phyloP scores from a whole-genome alignment of 2,888 invertebrate species.

The Mythimna lalbum region DNA sequence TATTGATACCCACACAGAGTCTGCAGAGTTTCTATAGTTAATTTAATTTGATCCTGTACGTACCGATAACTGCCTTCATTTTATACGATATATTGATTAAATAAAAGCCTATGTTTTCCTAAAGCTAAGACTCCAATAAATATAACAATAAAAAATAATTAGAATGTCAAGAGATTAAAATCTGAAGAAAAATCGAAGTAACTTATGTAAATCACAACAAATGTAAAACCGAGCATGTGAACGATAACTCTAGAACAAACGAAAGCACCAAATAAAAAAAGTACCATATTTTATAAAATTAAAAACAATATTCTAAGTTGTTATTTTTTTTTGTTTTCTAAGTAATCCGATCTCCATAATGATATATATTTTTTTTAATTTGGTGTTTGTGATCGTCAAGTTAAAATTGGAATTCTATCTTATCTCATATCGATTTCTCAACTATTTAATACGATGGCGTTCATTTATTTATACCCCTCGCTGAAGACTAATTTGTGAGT shows the following conservation, averaged over 20 bases:
- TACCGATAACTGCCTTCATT: not conserved
- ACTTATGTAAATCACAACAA: not conserved
- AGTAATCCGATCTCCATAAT: too few relatives aligned
- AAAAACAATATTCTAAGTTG: not conserved
- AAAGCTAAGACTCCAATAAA: not conserved
- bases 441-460: not conserved
- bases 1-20: not conserved
- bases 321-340: not conserved
- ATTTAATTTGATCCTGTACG: not conserved
- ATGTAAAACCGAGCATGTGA: not conserved
- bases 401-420: not conserved
- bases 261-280: not conserved
- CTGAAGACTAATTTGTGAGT: slow-evolving; percentile 83
- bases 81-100: not conserved
- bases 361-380: not conserved
- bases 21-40: not conserved
- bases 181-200: not conserved
- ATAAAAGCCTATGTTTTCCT: slow-evolving; percentile 3
- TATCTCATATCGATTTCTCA: not conserved
- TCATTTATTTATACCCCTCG: slow-evolving; percentile 78
- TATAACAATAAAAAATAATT: not conserved
- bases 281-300: too few relatives aligned
- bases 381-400: not conserved
- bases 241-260: not conserved
- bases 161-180: not conserved